phyloP scores from a whole-genome alignment of 2,113 vertebrate genomes.

The Leptosomus discolor region DNA sequence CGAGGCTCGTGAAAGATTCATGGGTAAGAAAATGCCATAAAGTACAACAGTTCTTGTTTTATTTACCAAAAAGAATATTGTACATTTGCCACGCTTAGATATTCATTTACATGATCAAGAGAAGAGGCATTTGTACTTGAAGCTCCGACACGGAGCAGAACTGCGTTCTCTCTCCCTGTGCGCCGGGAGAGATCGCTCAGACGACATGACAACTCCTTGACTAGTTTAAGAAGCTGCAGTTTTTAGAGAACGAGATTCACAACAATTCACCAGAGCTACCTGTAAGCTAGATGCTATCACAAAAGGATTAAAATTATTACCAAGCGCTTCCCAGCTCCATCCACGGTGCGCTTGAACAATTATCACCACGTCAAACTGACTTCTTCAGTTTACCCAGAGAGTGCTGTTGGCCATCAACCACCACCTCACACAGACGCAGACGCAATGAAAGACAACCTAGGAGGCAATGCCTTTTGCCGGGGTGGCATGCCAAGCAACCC shows the following conservation, averaged over 20 bases:
- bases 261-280: not conserved
- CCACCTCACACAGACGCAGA: too few relatives aligned
- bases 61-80: not conserved
- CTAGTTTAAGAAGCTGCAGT: not conserved
- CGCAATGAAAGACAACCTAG: fast-evolving
- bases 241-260: not conserved
- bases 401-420: not conserved
- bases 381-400: fast-evolving
- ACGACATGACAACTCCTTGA: not conserved
- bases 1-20: not conserved
- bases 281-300: not conserved
- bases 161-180: fast-evolving
- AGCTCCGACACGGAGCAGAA: not conserved
- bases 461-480: fast-evolving
- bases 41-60: not conserved
- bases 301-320: not conserved
- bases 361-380: fast-evolving
- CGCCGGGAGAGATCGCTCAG: fast-evolving
- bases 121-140: not conserved
- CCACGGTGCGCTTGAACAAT: fast-evolving
- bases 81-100: not conserved
- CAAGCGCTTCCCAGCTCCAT: not conserved
- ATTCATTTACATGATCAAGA: not conserved
- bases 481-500: not conserved
- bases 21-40: fast-evolving